phyloP scores from a whole-genome alignment of 2,113 vertebrate species.

The Lucifuga dentata region DNA sequence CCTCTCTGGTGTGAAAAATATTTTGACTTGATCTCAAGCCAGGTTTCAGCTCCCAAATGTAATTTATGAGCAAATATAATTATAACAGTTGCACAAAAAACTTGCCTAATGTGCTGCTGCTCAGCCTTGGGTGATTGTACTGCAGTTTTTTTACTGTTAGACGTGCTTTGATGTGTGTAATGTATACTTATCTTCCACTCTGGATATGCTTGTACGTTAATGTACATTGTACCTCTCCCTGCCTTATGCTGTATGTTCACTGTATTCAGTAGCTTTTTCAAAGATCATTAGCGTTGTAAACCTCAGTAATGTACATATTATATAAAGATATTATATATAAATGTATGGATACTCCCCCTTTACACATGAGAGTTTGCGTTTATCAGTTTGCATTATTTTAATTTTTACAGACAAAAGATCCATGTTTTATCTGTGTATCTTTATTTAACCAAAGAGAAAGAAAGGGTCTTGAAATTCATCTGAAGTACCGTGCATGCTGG shows the following conservation, averaged over 20 bases:
- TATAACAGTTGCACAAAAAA: constrained; percentile 26
- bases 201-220: background rate
- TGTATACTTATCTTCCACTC: background rate
- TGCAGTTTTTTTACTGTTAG: background rate
- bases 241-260: background rate
- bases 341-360: too few species aligned
- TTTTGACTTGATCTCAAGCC: constrained; percentile 63
- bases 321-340: too few species aligned
- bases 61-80: constrained; percentile 54
- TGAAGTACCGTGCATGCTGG: too few species aligned
- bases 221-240: too few species aligned
- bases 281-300: background rate
- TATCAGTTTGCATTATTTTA: too few species aligned
- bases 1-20: constrained; percentile 43
- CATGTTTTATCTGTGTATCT: too few species aligned
- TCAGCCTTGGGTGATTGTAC: constrained; percentile 30
- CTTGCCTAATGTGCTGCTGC: constrained; percentile 10
- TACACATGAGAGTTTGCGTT: too few species aligned
- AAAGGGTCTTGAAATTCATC: too few species aligned
- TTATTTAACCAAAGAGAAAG: too few species aligned
- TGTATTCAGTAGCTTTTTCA: background rate
- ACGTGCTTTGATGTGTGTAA: constrained; percentile 32
- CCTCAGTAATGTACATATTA: too few species aligned
- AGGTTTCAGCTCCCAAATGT: constrained; percentile 42
- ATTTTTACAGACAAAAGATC: too few species aligned